phyloP scores from a whole-genome alignment of 2,888 invertebrate species.

The Andricus curvator region DNA sequence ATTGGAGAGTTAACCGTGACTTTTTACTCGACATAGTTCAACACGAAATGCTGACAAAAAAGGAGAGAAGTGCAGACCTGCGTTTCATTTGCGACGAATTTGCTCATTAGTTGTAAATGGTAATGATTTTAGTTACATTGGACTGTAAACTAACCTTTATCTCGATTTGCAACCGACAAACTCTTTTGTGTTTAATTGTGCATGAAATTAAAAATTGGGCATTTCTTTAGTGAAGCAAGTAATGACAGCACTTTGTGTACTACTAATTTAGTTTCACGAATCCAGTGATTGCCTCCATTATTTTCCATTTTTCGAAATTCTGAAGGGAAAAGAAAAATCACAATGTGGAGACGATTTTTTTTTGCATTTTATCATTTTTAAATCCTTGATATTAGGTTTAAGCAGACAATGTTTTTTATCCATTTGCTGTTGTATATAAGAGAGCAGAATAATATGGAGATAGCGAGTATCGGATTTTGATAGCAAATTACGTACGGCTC shows the following conservation, averaged over 20 bases:
- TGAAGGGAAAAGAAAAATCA: not conserved
- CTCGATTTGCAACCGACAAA: not conserved
- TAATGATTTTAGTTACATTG: no score
- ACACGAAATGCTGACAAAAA: not conserved
- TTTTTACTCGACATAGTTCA: constrained; percentile 16
- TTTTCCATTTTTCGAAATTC: not conserved
- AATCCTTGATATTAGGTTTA: not conserved
- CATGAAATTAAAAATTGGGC: not conserved
- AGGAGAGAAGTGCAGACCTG: not conserved
- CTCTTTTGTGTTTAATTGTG: not conserved
- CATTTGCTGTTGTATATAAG: not conserved
- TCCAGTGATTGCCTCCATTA: not conserved
- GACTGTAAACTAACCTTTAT: not conserved
- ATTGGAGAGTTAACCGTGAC: not conserved
- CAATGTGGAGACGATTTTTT: not conserved
- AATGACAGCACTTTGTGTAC: not conserved
- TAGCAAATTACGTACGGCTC: constrained; percentile 16
- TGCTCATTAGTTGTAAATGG: constrained; percentile 16
- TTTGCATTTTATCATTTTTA: not conserved
- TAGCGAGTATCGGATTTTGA: constrained; percentile 3
- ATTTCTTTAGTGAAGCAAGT: not conserved
- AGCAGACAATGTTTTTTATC: not conserved
- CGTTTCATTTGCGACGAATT: constrained; percentile 4
- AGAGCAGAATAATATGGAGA: not conserved
- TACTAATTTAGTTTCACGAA: not conserved